A percentile compares a stretch with the other conserved stretches of the same genome.
Conservation (phyloP, 1,140 invertebrate species). For the Drosophila nigrodunni region DNA sequence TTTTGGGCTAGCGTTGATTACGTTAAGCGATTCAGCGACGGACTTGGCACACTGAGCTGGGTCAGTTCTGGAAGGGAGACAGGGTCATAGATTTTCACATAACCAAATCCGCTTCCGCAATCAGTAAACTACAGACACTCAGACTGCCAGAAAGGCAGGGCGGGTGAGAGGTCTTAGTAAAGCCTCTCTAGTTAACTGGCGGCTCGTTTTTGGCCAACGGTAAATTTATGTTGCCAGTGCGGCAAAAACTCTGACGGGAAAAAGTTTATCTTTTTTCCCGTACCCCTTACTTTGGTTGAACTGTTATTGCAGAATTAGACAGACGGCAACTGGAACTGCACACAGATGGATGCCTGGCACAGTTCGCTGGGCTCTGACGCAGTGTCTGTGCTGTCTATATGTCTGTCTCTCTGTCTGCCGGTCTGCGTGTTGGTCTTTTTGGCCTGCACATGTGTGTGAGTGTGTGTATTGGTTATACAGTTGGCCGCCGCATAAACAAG, state of each 20-base stretch:
- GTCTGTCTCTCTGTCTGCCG: constrained; percentile 10
- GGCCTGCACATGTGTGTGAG: constrained; percentile 2
- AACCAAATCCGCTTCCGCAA: constrained; percentile 82
- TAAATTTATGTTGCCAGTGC: constrained; percentile 77
- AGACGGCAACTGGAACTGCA: constrained; percentile 73
- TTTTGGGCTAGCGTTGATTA: constrained; percentile 64
- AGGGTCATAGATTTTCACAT: constrained; percentile 68
- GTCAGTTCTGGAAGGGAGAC: neutral
- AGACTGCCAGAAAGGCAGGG: constrained; percentile 5
- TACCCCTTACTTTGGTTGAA: constrained; percentile 4
- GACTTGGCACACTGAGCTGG: constrained; percentile 28
- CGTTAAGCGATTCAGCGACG: constrained; percentile 75
- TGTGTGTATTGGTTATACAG: constrained; percentile 66
- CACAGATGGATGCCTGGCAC: constrained; percentile 79
- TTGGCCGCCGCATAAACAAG: constrained; percentile 80
- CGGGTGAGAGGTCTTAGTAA: neutral
- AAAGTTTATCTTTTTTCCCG: constrained; percentile 44
- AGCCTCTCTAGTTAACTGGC: constrained; percentile 63
- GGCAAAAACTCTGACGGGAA: constrained; percentile 60
- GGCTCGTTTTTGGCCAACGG: constrained; percentile 75
- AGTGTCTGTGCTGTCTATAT: constrained; percentile 34
- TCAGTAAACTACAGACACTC: constrained; percentile 77
- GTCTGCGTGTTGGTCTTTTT: constrained; percentile 13
- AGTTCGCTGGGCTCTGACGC: constrained; percentile 72
- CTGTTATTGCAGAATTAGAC: constrained; percentile 79